A percentile compares a stretch with the other conserved stretches of the same genome.
These are phyloP conservation scores for Engystomops pustulosus DNA, from an alignment of 2,113 vertebrate species.

Conservation along the genomic window DNA sequence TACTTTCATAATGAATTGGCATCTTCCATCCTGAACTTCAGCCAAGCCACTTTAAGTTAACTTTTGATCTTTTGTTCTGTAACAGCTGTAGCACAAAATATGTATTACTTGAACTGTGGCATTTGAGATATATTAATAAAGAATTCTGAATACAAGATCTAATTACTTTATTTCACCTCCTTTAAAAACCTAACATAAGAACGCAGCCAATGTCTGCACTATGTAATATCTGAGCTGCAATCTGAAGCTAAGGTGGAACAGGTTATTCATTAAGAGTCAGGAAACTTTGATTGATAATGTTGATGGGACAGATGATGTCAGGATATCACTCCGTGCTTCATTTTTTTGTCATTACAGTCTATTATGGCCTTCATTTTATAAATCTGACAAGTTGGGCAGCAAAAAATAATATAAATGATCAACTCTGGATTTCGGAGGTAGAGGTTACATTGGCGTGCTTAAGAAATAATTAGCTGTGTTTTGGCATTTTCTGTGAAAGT, in stretches of 20 bases:
- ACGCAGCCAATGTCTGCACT: neutral
- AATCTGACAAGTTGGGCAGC: neutral
- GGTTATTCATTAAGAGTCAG: slow-evolving; percentile 23
- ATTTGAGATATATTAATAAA: slow-evolving; percentile 49
- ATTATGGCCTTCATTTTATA: neutral
- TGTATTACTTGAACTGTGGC: slow-evolving; percentile 33
- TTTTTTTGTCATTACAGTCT: neutral
- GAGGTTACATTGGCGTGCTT: neutral
- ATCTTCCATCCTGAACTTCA: slow-evolving; percentile 25
- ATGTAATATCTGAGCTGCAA: neutral
- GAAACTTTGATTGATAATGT: slow-evolving; percentile 16
- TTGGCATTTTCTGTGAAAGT: neutral
- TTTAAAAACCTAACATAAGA: slow-evolving; percentile 5
- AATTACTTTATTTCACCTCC: slow-evolving; percentile 36
- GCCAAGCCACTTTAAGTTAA: slow-evolving; percentile 43
- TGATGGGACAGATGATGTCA: neutral
- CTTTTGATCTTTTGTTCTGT: slow-evolving; percentile 56
- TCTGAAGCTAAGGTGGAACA: neutral
- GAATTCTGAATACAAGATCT: slow-evolving; percentile 26
- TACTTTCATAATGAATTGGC: slow-evolving; percentile 28
- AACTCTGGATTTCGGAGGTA: neutral
- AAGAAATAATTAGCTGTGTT: neutral
- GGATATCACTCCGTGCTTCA: neutral
- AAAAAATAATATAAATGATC: neutral
- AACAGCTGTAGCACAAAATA: slow-evolving; percentile 44